Conservation (phyloP, 2,113 vertebrate species). For the Lepidothrix coronata region DNA sequence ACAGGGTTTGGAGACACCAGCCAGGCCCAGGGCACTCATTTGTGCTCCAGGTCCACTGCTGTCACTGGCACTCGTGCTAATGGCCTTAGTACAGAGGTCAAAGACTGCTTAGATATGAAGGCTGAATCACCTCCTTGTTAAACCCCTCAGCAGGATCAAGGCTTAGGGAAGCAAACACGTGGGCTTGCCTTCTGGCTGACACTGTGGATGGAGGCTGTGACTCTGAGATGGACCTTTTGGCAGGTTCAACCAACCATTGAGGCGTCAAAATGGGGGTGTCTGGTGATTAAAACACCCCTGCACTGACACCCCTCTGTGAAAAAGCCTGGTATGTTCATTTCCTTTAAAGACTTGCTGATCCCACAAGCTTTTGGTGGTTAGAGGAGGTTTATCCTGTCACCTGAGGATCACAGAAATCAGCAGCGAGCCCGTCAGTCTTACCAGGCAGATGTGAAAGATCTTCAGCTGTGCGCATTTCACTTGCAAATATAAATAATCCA, state of each 20-base stretch:
- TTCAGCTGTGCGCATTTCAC: background rate
- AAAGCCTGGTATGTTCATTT: background rate
- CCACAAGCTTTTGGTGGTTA: background rate
- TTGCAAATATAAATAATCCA: background rate
- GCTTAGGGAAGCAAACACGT: slow-evolving; percentile 45
- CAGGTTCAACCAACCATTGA: fast-evolving
- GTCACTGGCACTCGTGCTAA: fast-evolving
- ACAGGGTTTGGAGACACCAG: fast-evolving
- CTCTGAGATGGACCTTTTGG: background rate
- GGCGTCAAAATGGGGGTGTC: background rate
- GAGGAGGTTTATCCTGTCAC: background rate
- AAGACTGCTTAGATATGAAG: slow-evolving; percentile 53
- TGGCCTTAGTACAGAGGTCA: slow-evolving; percentile 52
- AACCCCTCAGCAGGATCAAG: slow-evolving; percentile 58
- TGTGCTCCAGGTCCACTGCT: background rate
- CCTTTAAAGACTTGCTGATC: background rate
- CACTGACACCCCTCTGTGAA: background rate
- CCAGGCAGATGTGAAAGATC: background rate
- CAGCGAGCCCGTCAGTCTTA: background rate
- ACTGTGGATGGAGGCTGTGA: background rate
- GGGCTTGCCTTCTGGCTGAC: slow-evolving; percentile 28
- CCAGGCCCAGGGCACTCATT: background rate
- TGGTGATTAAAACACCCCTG: background rate
- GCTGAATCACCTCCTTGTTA: slow-evolving; percentile 51
- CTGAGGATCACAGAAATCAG: background rate